Evolutionary conservation across 1,140 invertebrate genomes (phyloP), one percentile per base, ranked within the genome.

Genomic region (Drosophila funebris): DNA sequence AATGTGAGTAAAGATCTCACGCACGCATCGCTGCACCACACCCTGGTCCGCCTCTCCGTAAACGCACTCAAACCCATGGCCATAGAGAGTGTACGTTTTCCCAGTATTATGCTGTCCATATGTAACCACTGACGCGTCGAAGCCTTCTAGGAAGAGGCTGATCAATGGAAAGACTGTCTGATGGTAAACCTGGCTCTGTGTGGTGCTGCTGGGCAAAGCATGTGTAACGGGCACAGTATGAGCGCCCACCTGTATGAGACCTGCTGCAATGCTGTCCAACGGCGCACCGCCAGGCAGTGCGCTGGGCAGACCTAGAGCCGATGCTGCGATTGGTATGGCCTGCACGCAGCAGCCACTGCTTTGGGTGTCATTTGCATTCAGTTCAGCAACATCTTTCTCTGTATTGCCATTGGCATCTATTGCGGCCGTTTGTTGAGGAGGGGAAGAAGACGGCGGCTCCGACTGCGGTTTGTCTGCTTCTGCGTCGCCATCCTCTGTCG

Each of bases 51-150:
- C 93, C 84, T 96, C 95, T 84, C 93, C 94, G 68, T 94, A 93
- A 20, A 94, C 94, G 78, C 93, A 95, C 78, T 95, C 94, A 77
- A 95, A 93, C 31, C 94, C 94, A 85, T 95, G 95, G 7, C 96
- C 96, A 84, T 96, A 95, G 58, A 97, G 93, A 1, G 96, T 95
- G 78, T 95, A 96, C 1, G 95, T 96, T 92, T 97, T 97, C 3
- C 96, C 96, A 74, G 95, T 95, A 18, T 94, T 94, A 14, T 94
- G 93, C 90, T 97, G 96, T 0, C 96, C 96, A 90, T 96, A 96
- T 9, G 96, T 95, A 24, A 96, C 93, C 39, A 96, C 93, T 14
- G 96, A 95, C 20, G 95, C 94, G 91, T 95, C 95, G 78, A 95
- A 95, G 3, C 95, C 95, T 90, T 95, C 94, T 31, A 95, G 84